Base-by-base conservation (phyloP, 2,888 invertebrate genomes). In the Drosophila infuscata region DNA sequence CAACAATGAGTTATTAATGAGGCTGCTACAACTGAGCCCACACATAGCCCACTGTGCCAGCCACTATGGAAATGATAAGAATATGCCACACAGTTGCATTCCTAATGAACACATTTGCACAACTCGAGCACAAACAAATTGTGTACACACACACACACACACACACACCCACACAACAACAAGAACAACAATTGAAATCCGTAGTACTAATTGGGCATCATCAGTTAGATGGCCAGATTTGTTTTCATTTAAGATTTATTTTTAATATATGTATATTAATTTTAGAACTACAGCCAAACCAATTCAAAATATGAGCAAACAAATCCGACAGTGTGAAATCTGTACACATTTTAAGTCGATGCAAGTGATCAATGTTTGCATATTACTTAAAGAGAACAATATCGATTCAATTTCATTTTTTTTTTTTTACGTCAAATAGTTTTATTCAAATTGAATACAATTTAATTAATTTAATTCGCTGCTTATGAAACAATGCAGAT, bases 1-100 rank as follows among this genome's bases (percentile, higher is more conserved):
- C 65, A 75, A 79, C 83, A 85, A 83, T 74, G 67, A 74, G 74
- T 78, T 82, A 86, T 88, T 85, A 85, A 85, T 86, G 87, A 89
- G 74, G 64, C 79, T 49, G 67, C 69, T 65, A 25, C 46, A 46
- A 46, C 8, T n/a, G 9, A n/a, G 3, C 36, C 36, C 36, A 17
- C 36, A 75, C 62, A 68, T 51, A 65, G 59, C 46, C 46, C 52
- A 63, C 57, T 51, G 53, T 48, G 33, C 33, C 17, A 30, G n/a
- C 29, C 20, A 58, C 8, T 62, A 58, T 61, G 64, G 41, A 52
- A 57, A 67, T 53, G 63, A 53, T 56, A 66, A 72, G 69, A 20
- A 70, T 51, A 66, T 70, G 63, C 60, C 79, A 84, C 77, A 80
- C 81, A 82, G 81, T 79, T 74, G 81, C 76, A 76, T 72, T 86